Evolutionary conservation across 1,140 invertebrate species (phyloP), one percentile per base, ranked within the genome.

Genomic region (Lepidurus packardi): DNA sequence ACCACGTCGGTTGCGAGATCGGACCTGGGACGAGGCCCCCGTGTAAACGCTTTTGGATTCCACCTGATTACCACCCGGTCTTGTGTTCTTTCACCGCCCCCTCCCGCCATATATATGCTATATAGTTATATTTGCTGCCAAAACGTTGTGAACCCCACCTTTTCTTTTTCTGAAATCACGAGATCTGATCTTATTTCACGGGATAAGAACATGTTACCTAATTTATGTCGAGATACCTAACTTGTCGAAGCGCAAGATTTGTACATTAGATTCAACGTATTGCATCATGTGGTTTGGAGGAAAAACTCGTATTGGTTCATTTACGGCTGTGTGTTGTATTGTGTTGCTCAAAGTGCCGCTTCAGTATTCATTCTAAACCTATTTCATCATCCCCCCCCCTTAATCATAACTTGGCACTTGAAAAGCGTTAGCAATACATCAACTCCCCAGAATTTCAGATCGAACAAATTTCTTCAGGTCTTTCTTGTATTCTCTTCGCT

Each of bases 361-460:
- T 65, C 53, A 65, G 53, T 65, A 65, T 65, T 65, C 21, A 65
- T 65, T 65, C 53, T 65, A 65, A 65, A 65, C 53, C 53, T n/a
- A n/a, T 65, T 13, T 65, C 53, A 65, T 21, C 53, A 21, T 65
- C 7, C 53, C 53, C 16, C 16, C 53, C 13, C 9, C 21, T 65
- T 65, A n/a, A 13, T 65, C 34, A 34, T 34, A 34, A 34, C 34
- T 34, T 34, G 34, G 34, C 34, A 34, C 4, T 34, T 34, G 34
- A 34, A 34, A 34, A 34, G 34, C 34, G 34, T 34, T 34, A 34
- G 34, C 34, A 34, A 34, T 34, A 34, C 34, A 34, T 34, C 34
- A 34, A 34, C 34, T 34, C 34, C 34, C 34, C 34, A 34, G 34
- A 34, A 3, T 34, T 2, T 34, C 34, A 3, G 3, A 34, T 34